Conservation (phyloP, 2,888 invertebrate species). For the Acronicta aceris region DNA sequence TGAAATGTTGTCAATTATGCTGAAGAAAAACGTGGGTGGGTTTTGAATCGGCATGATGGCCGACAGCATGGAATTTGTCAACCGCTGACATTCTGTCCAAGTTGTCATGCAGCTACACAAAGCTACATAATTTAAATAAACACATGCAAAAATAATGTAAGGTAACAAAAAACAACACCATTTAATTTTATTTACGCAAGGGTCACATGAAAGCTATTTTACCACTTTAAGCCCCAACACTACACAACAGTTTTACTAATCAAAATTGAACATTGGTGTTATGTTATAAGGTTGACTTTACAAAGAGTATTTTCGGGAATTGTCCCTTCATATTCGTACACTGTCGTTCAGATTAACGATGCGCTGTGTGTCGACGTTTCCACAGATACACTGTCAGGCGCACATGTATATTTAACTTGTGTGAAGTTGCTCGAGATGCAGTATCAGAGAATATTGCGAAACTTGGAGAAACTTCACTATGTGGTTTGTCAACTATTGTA, state of each 20-base stretch:
- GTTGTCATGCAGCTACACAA: not conserved
- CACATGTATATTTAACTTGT: constrained; percentile 19
- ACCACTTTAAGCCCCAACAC: constrained; percentile 19
- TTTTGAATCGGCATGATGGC: no score
- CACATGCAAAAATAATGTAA: not conserved
- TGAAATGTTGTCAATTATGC: no score
- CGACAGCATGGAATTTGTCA: no score
- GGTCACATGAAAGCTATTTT: constrained; percentile 29
- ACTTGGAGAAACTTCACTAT: constrained; percentile 1
- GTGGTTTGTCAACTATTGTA: not conserved
- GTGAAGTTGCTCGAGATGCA: constrained; percentile 4
- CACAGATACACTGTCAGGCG: constrained; percentile 23
- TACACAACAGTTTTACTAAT: not conserved
- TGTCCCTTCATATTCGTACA: constrained; percentile 29
- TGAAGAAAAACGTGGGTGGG: no score
- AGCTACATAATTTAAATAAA: not conserved
- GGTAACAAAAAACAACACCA: constrained; percentile 9
- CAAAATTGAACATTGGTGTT: constrained; percentile 4
- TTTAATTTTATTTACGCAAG: constrained; percentile 31
- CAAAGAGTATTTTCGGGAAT: constrained; percentile 1
- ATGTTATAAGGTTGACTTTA: constrained; percentile 19
- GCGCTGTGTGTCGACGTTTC: constrained; percentile 25
- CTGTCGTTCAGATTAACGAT: constrained; percentile 49
- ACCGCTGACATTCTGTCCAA: no score
- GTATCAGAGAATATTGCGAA: constrained; percentile 9